Evolutionary conservation across 2,113 vertebrate species (phyloP).

Genomic region (Saguinus imperator): DNA sequence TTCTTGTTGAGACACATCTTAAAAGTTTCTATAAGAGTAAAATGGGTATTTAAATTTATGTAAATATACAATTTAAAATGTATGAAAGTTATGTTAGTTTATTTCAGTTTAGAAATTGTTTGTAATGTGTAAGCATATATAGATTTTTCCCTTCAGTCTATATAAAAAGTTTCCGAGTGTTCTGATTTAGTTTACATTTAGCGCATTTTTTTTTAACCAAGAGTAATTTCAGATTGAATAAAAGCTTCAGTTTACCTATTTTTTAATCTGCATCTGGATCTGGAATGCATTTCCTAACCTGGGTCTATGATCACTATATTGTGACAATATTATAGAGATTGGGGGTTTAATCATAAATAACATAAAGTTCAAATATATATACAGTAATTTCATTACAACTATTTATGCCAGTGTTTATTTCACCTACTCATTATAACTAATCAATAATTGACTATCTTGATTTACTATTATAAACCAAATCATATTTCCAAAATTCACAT

Average conservation of each 20-base stretch:
- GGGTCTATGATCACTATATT: neutral
- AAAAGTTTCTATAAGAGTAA: neutral
- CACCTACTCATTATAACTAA: neutral
- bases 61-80: neutral
- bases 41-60: neutral
- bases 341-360: neutral
- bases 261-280: neutral
- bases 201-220: neutral
- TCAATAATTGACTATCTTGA: neutral
- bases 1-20: neutral
- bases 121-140: neutral
- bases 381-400: neutral
- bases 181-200: neutral
- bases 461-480: neutral
- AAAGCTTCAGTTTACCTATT: neutral
- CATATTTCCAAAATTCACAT: neutral
- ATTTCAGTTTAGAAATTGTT: neutral
- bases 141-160: neutral
- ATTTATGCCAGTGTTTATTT: neutral
- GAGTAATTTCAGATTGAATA: neutral
- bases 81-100: neutral
- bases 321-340: neutral
- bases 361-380: neutral
- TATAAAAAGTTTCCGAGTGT: neutral
- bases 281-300: neutral